A percentile compares a stretch with the other conserved stretches of the same genome.
Evolutionary conservation across 1,140 invertebrate genomes (phyloP).

Genomic region (Cherax quadricarinatus): DNA sequence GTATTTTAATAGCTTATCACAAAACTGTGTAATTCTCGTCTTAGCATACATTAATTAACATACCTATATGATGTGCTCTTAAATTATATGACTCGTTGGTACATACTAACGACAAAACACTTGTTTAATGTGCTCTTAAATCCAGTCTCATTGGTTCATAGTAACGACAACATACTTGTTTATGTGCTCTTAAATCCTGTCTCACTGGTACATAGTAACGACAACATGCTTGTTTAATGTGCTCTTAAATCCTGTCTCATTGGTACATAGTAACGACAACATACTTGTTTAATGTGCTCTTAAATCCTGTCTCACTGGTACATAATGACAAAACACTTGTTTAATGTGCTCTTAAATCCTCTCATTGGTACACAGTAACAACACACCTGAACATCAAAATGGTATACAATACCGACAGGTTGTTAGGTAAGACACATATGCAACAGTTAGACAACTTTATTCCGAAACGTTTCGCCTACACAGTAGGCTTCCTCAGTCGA

Average conservation of each 20-base stretch:
- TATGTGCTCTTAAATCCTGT: background rate
- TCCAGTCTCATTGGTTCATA: background rate
- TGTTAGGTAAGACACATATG: too few species aligned
- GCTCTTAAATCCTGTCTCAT: background rate
- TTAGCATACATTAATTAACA: background rate
- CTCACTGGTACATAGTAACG: too few species aligned
- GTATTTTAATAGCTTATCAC: background rate
- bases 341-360: background rate
- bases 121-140: too few species aligned
- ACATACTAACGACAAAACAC: too few species aligned
- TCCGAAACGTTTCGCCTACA: too few species aligned
- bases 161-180: background rate
- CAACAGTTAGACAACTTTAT: too few species aligned
- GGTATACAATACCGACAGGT: too few species aligned
- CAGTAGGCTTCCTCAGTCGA: too few species aligned
- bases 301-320: background rate
- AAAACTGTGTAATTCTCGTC: background rate
- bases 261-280: background rate
- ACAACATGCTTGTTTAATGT: too few species aligned
- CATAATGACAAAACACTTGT: background rate
- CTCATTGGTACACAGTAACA: background rate
- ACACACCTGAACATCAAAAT: too few species aligned
- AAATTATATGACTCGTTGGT: background rate
- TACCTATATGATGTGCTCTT: background rate
- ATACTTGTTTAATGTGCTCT: too few species aligned